Evolutionary conservation across 2,113 vertebrate genomes (phyloP), one percentile per base, ranked within the genome.

Genomic region (Hippocampus zosterae): DNA sequence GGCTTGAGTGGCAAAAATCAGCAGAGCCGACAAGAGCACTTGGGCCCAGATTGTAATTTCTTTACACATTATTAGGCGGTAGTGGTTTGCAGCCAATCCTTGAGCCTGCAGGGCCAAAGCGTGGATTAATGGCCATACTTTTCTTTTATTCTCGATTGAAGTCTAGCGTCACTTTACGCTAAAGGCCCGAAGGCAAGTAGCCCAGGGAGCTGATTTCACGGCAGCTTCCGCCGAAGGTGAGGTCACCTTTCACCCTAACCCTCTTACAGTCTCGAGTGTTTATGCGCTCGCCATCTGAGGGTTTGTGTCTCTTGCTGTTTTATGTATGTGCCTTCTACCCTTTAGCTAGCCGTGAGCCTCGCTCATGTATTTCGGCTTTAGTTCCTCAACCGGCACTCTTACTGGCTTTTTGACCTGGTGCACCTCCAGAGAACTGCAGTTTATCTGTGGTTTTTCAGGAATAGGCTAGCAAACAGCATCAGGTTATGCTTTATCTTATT

Each of bases 141-240:
- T 44, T 73, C 67, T 29, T 67, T 77, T 80, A 83, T 78, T 83
- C 79, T 63, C 52, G 67, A 66, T 76, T 71, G 68, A 68, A 81
- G 69, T 82, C 71, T 29, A 46, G 70, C 16, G 9, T 44, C 77
- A 68, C 68, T 82, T 86, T 76, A 85, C 74, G 77, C 73, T 69
- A 42, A 41, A 71, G 67, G 81, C 81, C 71, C 67, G 69, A 37
- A 80, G 83, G 75, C 69, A 72, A 46, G 46, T 55, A 80, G 81
- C 78, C 33, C 33, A 74, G 72, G 69, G 73, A 73, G 79, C 76
- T 76, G 84, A 85, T 91, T 91, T 88, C 81, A 88, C 79, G 84
- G 83, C 62, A 63, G 85, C 81, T 86, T 86, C 84, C 71, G 70
- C 68, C 46, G 76, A 70, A 75, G 73, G 72, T 65, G 69, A 66